Conservation (phyloP, 2,888 invertebrate species). For the Alviniconcha strummeri region DNA sequence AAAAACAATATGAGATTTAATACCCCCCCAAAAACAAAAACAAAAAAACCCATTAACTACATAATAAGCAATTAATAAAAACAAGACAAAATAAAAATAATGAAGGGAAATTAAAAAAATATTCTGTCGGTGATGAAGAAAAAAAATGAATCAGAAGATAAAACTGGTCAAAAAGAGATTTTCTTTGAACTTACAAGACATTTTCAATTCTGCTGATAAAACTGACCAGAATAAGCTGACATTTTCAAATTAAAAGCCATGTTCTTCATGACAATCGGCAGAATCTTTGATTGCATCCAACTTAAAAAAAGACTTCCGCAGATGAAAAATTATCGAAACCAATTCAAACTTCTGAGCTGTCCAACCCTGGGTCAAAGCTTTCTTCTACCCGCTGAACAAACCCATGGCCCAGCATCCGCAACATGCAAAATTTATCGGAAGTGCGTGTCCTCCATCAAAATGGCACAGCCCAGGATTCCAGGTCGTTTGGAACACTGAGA, state of each 20-base stretch:
- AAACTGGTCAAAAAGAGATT: background rate
- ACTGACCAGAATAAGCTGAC: too few species aligned
- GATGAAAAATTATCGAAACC: background rate
- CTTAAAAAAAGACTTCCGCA: too few species aligned
- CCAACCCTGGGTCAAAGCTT: slow-evolving; percentile 8
- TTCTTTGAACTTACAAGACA: too few species aligned
- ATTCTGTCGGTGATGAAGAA: background rate
- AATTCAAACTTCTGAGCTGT: background rate
- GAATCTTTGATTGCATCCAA: too few species aligned
- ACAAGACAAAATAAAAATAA: background rate
- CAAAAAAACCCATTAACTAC: background rate
- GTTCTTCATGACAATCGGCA: too few species aligned
- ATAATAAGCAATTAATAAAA: background rate
- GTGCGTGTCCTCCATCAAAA: slow-evolving; percentile 25
- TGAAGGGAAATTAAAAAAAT: too few species aligned
- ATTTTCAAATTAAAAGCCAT: too few species aligned
- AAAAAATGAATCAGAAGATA: background rate
- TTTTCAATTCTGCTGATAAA: too few species aligned
- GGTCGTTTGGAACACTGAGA: slow-evolving; percentile 13
- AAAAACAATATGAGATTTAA: too few species aligned
- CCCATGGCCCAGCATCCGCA: background rate
- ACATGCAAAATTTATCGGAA: slow-evolving; percentile 27
- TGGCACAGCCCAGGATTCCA: background rate
- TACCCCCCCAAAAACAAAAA: background rate
- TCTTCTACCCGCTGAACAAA: slow-evolving; percentile 8